Evolutionary conservation across 1,140 invertebrate species (phyloP).

Genomic region (Heterodera schachtii): DNA sequence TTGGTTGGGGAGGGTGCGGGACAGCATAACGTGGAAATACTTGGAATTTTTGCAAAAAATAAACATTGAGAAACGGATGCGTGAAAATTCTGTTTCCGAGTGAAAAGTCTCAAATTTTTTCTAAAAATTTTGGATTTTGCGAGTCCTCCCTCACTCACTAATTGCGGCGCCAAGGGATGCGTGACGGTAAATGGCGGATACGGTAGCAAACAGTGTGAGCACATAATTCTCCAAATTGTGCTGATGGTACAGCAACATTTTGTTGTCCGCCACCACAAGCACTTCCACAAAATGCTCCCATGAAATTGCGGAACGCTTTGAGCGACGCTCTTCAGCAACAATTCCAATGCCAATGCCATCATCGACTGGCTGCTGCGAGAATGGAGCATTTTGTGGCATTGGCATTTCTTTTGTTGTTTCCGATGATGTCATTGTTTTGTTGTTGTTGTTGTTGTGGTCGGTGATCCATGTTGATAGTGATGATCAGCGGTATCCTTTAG

Average conservation of each 20-base stretch:
- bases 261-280: slow-evolving; percentile 78
- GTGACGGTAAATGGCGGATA: slow-evolving; percentile 78
- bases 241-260: slow-evolving; percentile 78
- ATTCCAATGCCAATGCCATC: neutral
- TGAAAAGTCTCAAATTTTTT: no score
- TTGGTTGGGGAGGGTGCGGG: no score
- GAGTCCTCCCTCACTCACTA: slow-evolving; percentile 52
- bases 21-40: no score
- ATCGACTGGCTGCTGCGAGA: neutral
- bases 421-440: neutral
- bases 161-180: slow-evolving; percentile 80
- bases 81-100: no score
- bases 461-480: neutral
- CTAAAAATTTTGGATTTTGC: no score
- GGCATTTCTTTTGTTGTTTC: neutral
- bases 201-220: slow-evolving; percentile 79
- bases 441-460: neutral
- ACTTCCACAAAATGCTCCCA: slow-evolving; percentile 78
- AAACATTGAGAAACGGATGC: no score
- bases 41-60: no score
- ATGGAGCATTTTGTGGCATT: no score
- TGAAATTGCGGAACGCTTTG: slow-evolving; percentile 65
- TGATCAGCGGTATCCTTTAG: neutral
- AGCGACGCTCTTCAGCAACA: neutral
- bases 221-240: slow-evolving; percentile 74